phyloP scores from a whole-genome alignment of 1,140 invertebrate genomes.

The Leptinotarsa texana region DNA sequence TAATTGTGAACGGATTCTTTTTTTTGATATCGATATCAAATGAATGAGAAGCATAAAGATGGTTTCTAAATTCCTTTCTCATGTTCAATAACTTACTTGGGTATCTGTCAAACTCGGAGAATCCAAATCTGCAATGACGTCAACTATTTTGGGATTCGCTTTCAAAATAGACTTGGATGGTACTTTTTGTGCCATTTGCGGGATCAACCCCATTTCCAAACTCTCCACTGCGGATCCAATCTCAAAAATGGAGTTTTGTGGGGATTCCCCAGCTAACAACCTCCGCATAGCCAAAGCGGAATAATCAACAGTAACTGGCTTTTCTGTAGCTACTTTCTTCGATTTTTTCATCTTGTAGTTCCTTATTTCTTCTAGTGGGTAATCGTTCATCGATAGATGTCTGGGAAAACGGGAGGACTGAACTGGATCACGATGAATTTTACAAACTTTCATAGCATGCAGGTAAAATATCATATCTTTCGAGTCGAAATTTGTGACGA shows the following conservation, averaged over 20 bases:
- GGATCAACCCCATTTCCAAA: slow-evolving; percentile 58
- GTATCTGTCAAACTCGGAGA: slow-evolving; percentile 52
- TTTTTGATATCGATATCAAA: too few species aligned
- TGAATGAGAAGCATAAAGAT: too few species aligned
- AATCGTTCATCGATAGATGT: slow-evolving; percentile 49
- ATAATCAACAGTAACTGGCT: slow-evolving; percentile 48
- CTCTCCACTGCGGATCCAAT: slow-evolving; percentile 58
- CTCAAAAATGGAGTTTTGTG: slow-evolving; percentile 54
- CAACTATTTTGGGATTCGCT: slow-evolving; percentile 47
- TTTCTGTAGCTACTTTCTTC: slow-evolving; percentile 45
- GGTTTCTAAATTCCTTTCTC: too few species aligned
- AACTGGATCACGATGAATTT: slow-evolving; percentile 58
- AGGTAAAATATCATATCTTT: slow-evolving; percentile 59
- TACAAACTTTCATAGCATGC: slow-evolving; percentile 60
- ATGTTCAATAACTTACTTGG: slow-evolving; percentile 26
- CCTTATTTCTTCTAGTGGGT: slow-evolving; percentile 45
- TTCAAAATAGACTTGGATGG: slow-evolving; percentile 35
- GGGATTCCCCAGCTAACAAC: slow-evolving; percentile 39
- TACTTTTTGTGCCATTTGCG: slow-evolving; percentile 44
- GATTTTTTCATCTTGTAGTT: slow-evolving; percentile 46
- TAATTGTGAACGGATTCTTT: too few species aligned
- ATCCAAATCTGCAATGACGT: slow-evolving; percentile 50
- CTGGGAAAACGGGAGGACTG: slow-evolving; percentile 49
- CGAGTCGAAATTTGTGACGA: slow-evolving; percentile 57
- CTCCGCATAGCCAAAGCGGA: slow-evolving; percentile 44